These are phyloP conservation scores for Pelusios castaneus DNA, from an alignment of 2,113 vertebrate genomes.

Conservation along the genomic window DNA sequence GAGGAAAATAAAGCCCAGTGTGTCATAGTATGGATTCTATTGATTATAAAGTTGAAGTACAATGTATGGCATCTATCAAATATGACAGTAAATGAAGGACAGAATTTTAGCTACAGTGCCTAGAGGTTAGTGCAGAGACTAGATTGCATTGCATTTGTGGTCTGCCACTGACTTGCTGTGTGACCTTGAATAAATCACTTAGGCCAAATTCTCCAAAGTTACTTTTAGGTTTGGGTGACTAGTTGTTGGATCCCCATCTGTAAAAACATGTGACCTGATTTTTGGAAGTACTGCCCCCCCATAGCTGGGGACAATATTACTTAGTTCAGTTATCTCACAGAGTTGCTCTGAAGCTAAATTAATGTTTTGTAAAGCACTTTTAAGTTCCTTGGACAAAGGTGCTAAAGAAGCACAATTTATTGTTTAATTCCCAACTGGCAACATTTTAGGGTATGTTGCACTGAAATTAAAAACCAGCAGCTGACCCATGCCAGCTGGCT, in stretches of 20 bases:
- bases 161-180: neutral
- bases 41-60: neutral
- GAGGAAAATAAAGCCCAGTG: neutral
- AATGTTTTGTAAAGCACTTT: neutral
- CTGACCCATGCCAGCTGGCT: neutral
- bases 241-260: fast-evolving
- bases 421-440: neutral
- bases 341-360: neutral
- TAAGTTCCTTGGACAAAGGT: neutral
- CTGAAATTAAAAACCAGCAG: neutral
- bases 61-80: neutral
- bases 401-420: neutral
- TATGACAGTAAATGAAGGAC: neutral
- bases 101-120: neutral
- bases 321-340: neutral
- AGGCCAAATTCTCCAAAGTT: neutral
- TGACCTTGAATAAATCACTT: neutral
- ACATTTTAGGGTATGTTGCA: neutral
- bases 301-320: neutral
- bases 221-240: neutral
- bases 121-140: neutral
- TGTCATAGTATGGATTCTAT: neutral
- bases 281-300: neutral
- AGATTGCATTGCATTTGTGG: neutral
- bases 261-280: neutral